Evolutionary conservation across 2,113 vertebrate species (phyloP).

Genomic region (Gnathonemus longibarbis): DNA sequence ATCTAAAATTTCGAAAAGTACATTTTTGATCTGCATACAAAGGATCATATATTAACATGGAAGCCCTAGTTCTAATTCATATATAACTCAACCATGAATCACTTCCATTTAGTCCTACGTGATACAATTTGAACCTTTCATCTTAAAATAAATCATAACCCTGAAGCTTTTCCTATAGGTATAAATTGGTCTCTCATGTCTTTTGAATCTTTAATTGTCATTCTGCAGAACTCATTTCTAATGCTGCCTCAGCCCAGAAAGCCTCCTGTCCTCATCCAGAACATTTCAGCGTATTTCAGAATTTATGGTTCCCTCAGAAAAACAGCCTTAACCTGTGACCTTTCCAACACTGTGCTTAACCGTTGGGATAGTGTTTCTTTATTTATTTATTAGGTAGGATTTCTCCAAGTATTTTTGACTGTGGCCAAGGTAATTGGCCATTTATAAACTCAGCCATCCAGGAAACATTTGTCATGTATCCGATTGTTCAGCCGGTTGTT

Average conservation of each 20-base stretch:
- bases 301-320: background rate
- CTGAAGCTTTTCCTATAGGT: background rate
- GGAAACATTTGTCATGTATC: background rate
- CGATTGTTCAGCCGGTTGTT: background rate
- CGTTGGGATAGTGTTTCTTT: background rate
- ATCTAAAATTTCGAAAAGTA: background rate
- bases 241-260: background rate
- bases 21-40: background rate
- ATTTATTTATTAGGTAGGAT: background rate
- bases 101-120: background rate
- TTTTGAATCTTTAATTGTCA: background rate
- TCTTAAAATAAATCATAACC: background rate
- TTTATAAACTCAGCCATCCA: background rate
- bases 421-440: background rate
- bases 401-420: background rate
- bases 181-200: background rate
- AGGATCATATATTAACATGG: background rate
- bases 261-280: background rate
- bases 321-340: background rate
- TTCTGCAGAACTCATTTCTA: background rate
- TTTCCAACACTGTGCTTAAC: background rate
- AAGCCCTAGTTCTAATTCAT: background rate
- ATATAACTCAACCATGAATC: background rate
- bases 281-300: background rate
- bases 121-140: background rate